These are phyloP conservation scores for Bombyx mori DNA, from an alignment of 1,140 invertebrate species.

Conservation along the genomic window DNA sequence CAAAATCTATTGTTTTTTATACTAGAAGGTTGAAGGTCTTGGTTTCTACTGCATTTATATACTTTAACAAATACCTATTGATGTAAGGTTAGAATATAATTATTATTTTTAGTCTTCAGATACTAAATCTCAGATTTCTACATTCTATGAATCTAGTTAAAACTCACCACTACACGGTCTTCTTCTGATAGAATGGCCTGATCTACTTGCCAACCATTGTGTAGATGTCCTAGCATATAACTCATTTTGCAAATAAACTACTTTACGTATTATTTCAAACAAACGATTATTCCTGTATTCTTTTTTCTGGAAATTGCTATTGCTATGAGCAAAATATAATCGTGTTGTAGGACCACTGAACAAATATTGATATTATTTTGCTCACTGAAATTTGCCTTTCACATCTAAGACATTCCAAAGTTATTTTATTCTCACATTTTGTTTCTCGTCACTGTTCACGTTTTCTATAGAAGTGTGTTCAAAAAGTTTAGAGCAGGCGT, in stretches of 20 bases:
- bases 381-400: too few relatives aligned
- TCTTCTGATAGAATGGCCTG: constrained; percentile 99
- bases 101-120: background rate
- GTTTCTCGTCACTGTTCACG: too few relatives aligned
- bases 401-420: too few relatives aligned
- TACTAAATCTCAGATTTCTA: background rate
- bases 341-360: too few relatives aligned
- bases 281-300: background rate
- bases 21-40: too few relatives aligned
- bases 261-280: background rate
- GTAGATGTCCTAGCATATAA: constrained; percentile 98
- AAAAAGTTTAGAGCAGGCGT: too few relatives aligned
- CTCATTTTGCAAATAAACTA: constrained; percentile 81
- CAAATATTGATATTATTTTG: too few relatives aligned
- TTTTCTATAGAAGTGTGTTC: too few relatives aligned
- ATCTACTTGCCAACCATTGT: constrained; percentile 99
- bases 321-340: too few relatives aligned
- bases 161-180: constrained; percentile 91
- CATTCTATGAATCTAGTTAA: constrained; percentile 4
- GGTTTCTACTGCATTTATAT: background rate
- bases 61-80: background rate
- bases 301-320: too few relatives aligned
- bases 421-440: too few relatives aligned
- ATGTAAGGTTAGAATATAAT: background rate
- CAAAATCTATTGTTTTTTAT: too few relatives aligned